phyloP scores from a whole-genome alignment of 23 tunicate genomes.

The Styela clava region DNA sequence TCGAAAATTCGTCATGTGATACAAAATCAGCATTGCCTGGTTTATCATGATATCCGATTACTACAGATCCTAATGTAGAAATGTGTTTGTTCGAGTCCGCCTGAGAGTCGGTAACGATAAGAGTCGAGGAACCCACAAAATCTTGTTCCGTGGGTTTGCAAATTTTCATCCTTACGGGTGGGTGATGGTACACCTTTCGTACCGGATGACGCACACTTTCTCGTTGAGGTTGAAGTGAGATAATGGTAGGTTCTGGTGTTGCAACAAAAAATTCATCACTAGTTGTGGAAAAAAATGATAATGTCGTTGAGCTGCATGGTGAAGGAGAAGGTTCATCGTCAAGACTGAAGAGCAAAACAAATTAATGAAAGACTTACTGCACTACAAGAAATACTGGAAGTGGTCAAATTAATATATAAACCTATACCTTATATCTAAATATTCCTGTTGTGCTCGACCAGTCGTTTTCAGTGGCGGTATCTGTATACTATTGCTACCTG shows the following conservation, averaged over 20 bases:
- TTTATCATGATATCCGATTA: not conserved
- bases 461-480: not conserved
- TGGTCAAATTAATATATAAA: too few species aligned
- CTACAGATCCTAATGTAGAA: not conserved
- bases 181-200: not conserved
- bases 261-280: not conserved
- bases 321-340: not conserved
- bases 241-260: not conserved
- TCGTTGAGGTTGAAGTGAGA: not conserved
- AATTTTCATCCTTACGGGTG: not conserved
- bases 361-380: too few species aligned
- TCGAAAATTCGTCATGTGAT: not conserved
- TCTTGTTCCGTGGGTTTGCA: not conserved
- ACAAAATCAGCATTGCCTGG: not conserved
- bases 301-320: not conserved
- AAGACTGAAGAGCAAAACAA: too few species aligned
- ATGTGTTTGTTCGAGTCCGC: too few species aligned
- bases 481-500: not conserved
- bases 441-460: not conserved
- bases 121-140: not conserved
- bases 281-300: not conserved
- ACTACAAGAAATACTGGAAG: too few species aligned
- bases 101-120: too few species aligned
- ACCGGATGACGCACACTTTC: not conserved
- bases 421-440: not conserved